Percentiles rank a stretch among this genome's conserved stretches.
Conservation (phyloP, 2,888 invertebrate species). For the Ametastegia equiseti region DNA sequence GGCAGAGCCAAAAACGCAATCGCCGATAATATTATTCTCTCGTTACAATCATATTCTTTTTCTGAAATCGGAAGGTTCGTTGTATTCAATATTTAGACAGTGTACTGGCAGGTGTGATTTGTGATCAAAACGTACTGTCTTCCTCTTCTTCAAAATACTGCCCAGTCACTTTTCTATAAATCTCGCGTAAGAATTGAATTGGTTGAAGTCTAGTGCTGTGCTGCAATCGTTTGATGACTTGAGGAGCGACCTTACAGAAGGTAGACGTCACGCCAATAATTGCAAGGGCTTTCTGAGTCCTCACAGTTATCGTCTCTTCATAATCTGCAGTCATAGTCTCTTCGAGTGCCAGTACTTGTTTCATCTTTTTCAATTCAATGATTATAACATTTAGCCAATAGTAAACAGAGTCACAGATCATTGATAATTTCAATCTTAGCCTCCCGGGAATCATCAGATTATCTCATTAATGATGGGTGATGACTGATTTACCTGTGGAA, state of each 20-base stretch:
- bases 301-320: slow-evolving; percentile 62
- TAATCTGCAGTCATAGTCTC: slow-evolving; percentile 65
- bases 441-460: background rate
- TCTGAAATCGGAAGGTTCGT: slow-evolving; percentile 58
- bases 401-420: background rate
- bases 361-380: slow-evolving; percentile 58
- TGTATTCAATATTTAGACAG: too few relatives aligned
- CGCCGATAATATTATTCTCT: slow-evolving; percentile 69
- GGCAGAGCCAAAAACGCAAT: slow-evolving; percentile 71
- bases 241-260: slow-evolving; percentile 61
- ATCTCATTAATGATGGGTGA: too few relatives aligned
- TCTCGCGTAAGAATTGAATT: slow-evolving; percentile 66
- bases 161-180: slow-evolving; percentile 67
- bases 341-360: slow-evolving; percentile 62
- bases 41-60: slow-evolving; percentile 66
- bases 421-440: too few relatives aligned
- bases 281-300: slow-evolving; percentile 62
- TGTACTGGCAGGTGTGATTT: background rate
- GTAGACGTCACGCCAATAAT: slow-evolving; percentile 69
- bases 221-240: slow-evolving; percentile 62
- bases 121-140: slow-evolving; percentile 60
- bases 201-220: slow-evolving; percentile 60
- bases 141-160: slow-evolving; percentile 67
- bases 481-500: slow-evolving; percentile 60
- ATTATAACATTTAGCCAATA: slow-evolving; percentile 15